Base-by-base conservation (phyloP, 2,797 vertebrate species). In the Neoniphon sammara region DNA sequence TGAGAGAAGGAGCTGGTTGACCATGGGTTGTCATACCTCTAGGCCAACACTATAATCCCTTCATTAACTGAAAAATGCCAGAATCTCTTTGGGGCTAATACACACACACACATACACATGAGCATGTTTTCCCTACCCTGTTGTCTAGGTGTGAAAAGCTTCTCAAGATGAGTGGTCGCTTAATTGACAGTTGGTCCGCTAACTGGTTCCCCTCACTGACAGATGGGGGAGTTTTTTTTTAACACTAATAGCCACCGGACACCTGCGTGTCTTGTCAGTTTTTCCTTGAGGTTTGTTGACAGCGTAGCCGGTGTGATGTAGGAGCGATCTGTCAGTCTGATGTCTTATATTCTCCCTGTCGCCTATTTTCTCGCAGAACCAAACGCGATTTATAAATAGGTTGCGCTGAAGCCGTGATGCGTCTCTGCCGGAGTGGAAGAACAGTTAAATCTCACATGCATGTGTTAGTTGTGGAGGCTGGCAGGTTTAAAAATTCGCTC, bases 101-200 rank as follows among this genome's bases (percentile, higher is more conserved):
- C 53, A 54, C 78, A 55, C 57, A 71, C 71, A 60, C 66, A 21
- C 17, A 65, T 50, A 5, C 31, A 61, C 36, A 31, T 44, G 8
- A 25, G 15, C 6, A 23, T 18, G 14, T 71, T 61, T 65, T 76
- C 49, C 14, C 31, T 73, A 65, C 55, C 62, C 73, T 60, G 21
- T 62, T 20, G 49, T 81, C 75, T 66, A 53, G 66, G 71, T 65
- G 69, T 34, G 66, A 79, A 70, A 72, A 62, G 68, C 68, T 70
- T 80, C 78, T 80, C 58, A 55, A 79, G 73, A 88, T 83, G 84
- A 87, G 75, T 64, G 68, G 66, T 55, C 70, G 69, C 77, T 85
- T 88, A 91, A 91, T 91, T 93, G 91, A 89, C 90, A 92, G 90
- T 66, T 81, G 65, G 69, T 84, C 87, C 80, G 27, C 84, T 85